Evolutionary conservation across 2,797 vertebrate genomes (phyloP).

Genomic region (Champsocephalus esox): DNA sequence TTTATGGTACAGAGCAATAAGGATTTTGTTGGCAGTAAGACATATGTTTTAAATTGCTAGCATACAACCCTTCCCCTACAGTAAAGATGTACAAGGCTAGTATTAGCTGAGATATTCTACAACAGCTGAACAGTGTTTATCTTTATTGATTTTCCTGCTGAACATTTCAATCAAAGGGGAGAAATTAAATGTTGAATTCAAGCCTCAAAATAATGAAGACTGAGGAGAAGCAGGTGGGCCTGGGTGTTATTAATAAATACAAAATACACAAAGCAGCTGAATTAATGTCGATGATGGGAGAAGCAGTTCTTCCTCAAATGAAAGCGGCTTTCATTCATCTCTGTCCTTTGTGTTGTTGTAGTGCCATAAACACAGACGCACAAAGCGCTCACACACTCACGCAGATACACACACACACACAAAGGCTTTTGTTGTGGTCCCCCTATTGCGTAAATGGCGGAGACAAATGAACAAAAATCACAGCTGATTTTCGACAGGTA

Average conservation of each 20-base stretch:
- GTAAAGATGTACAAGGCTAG: neutral
- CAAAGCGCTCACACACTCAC: constrained; percentile 20
- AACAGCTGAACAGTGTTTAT: neutral
- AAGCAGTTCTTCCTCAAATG: constrained; percentile 39
- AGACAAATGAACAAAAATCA: constrained; percentile 74
- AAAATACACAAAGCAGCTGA: constrained; percentile 48
- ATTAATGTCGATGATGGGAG: constrained; percentile 47
- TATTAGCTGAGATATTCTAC: neutral
- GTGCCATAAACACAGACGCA: constrained; percentile 38
- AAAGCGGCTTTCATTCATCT: constrained; percentile 62
- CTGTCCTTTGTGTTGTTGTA: constrained; percentile 57
- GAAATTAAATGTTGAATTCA: constrained; percentile 39
- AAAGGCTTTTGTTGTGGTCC: constrained; percentile 64
- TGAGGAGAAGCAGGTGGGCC: constrained; percentile 2
- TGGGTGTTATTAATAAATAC: constrained; percentile 50
- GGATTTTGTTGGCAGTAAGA: neutral
- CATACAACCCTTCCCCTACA: neutral
- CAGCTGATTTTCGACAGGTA: constrained; percentile 72
- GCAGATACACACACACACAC: constrained; percentile 32
- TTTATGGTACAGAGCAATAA: neutral
- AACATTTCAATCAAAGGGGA: constrained; percentile 13
- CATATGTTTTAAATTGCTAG: neutral
- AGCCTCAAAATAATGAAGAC: constrained; percentile 31
- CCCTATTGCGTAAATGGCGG: constrained; percentile 56
- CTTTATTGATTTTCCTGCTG: constrained; percentile 19